Evolutionary conservation across 2,113 vertebrate genomes (phyloP), one percentile per base, ranked within the genome.

Genomic region (Tilapia sparmanii): DNA sequence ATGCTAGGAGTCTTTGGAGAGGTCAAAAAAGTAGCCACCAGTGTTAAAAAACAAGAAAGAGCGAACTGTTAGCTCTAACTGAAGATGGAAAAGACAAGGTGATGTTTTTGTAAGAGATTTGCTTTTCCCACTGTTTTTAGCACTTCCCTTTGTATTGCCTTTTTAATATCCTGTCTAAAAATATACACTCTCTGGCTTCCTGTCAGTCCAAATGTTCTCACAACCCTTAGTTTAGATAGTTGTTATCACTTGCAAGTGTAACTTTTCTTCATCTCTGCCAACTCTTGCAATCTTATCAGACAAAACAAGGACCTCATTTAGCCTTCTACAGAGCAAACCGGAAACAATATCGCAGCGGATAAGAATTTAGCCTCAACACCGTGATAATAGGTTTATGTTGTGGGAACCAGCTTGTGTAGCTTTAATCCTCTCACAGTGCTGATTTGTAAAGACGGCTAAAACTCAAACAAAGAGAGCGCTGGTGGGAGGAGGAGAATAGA

Each of bases 371-470:
- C 89, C 90, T 83, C 91, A 87, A 87, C 84, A 82, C 47, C 3
- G 7, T 84, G 89, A 91, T 93, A 94, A 94, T 92, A 85, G 94
- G 88, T 93, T 93, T 92, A 91, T 88, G 50, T 86, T 40, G 63
- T 83, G 54, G 73, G 68, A 63, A 66, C 81, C 61, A 59, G 91
- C 81, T 88, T 80, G 91, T 87, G 90, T 86, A 88, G 91, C 84
- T 93, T 90, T 94, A 95, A 95, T 95, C 94, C 95, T 88, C 80
- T 78, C 87, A 87, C 90, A 80, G 84, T 24, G 68, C 82, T 90
- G 90, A 89, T 94, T 92, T 90, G 86, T 82, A 89, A 95, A 92
- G 91, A 91, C 71, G 45, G 59, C 87, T 91, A 79, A 86, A 87
- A 91, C 91, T 90, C 92, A 85, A 85, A 94, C 83, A 92, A 90